Percentiles rank a stretch among this genome's conserved stretches.
phyloP scores from a whole-genome alignment of 2,113 vertebrate species.

The Sceloporus undulatus region DNA sequence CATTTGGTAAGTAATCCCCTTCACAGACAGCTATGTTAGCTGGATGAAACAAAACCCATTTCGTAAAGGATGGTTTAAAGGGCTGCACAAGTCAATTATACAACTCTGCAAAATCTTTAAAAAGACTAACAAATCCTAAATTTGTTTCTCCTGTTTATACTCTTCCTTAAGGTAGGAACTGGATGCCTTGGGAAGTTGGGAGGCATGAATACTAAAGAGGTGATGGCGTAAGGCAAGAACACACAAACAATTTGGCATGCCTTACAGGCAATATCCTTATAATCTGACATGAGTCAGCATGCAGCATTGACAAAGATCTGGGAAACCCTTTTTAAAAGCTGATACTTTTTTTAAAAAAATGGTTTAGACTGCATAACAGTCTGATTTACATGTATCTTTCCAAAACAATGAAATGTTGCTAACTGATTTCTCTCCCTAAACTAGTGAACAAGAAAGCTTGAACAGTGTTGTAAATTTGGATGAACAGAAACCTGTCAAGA shows the following conservation, averaged over 20 bases:
- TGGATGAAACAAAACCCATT: slow-evolving; percentile 24
- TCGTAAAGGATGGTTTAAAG: slow-evolving; percentile 24
- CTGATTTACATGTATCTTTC: slow-evolving; percentile 4
- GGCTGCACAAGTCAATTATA: background rate
- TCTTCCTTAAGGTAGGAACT: background rate
- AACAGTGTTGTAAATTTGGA: background rate
- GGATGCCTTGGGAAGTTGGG: background rate
- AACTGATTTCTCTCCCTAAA: background rate
- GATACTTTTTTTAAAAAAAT: background rate
- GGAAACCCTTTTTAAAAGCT: background rate
- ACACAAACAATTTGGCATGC: background rate
- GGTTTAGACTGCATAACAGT: background rate
- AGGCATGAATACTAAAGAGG: background rate
- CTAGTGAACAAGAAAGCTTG: background rate
- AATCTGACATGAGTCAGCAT: background rate
- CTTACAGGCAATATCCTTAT: background rate
- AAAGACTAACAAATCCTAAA: background rate
- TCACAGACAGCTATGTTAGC: slow-evolving; percentile 60
- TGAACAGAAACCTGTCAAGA: background rate
- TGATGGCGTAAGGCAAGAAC: background rate
- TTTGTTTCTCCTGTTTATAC: background rate
- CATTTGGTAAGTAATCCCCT: slow-evolving; percentile 53
- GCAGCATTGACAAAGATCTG: background rate
- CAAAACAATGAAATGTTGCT: background rate
- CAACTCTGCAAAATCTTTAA: slow-evolving; percentile 14